phyloP scores from a whole-genome alignment of 2,797 vertebrate species.

The Huso huso region DNA sequence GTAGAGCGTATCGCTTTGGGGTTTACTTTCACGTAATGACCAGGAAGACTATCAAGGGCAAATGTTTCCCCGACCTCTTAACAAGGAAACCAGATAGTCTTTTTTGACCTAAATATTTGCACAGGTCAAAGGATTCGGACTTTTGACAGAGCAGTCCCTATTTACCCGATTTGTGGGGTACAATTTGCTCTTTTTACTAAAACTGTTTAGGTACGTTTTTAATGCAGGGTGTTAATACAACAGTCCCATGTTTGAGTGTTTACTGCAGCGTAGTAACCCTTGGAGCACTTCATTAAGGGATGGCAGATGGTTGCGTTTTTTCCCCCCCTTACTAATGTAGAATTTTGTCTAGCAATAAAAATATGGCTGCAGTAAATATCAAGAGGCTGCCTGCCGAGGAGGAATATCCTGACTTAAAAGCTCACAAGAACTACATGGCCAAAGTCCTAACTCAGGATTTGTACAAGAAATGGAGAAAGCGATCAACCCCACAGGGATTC shows the following conservation, averaged over 20 bases:
- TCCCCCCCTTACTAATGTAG: conserved; percentile 44
- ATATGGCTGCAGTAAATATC: conserved; percentile 53
- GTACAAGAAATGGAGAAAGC: conserved; percentile 52
- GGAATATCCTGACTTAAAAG: conserved; percentile 62
- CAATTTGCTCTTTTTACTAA: too few species aligned
- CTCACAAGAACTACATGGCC: conserved; percentile 69
- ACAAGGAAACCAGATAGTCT: too few species aligned
- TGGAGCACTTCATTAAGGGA: conserved; percentile 43
- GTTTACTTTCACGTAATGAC: conserved; percentile 33
- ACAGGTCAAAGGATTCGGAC: too few species aligned
- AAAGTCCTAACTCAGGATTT: conserved; percentile 67
- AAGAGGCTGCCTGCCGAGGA: conserved; percentile 55
- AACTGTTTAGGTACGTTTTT: too few species aligned
- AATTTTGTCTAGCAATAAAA: conserved; percentile 53
- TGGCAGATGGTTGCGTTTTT: conserved; percentile 33
- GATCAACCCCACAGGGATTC: conserved; percentile 56
- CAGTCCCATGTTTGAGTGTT: too few species aligned
- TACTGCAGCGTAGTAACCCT: neutral
- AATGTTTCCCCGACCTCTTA: too few species aligned
- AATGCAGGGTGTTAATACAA: too few species aligned
- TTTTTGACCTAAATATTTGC: too few species aligned
- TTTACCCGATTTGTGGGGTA: too few species aligned
- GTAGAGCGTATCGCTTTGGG: neutral
- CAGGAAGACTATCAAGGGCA: neutral
- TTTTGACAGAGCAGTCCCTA: too few species aligned